Conservation (phyloP, 2,113 vertebrate genomes). For the Salminus brasiliensis region DNA sequence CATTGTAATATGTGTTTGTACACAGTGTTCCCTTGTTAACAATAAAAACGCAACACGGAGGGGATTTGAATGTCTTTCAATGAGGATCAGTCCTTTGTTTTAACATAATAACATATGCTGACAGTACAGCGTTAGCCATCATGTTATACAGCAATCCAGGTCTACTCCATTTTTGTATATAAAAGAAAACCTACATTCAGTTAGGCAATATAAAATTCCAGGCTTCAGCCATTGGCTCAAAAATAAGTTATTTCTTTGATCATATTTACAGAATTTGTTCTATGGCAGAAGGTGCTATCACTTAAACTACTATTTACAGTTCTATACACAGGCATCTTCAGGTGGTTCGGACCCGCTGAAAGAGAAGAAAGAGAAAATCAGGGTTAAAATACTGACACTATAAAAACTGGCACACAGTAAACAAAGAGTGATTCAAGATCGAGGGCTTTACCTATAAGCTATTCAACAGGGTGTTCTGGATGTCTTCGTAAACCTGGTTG, state of each 20-base stretch:
- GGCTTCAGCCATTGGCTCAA: constrained; percentile 57
- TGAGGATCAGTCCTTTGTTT: not conserved
- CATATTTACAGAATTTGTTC: constrained; percentile 72
- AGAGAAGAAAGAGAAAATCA: constrained; percentile 35
- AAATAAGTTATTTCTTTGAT: constrained; percentile 65
- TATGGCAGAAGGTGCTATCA: constrained; percentile 47
- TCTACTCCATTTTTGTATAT: constrained; percentile 53
- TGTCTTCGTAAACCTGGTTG: constrained; percentile 67
- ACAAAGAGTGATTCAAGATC: not conserved
- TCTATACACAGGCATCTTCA: constrained; percentile 71
- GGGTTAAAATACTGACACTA: not conserved
- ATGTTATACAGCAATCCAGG: constrained; percentile 22
- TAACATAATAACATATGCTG: not conserved
- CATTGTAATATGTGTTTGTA: too few relatives aligned
- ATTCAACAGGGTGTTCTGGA: constrained; percentile 79
- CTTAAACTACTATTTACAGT: constrained; percentile 75
- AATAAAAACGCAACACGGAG: constrained; percentile 28
- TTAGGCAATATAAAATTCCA: constrained; percentile 67
- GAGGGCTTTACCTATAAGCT: constrained; percentile 70
- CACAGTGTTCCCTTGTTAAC: too few relatives aligned
- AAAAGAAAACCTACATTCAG: constrained; percentile 62
- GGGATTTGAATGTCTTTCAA: constrained; percentile 17
- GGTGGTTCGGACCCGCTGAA: constrained; percentile 55
- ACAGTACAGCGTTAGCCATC: not conserved
- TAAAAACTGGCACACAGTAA: not conserved